Base-by-base conservation (phyloP, 2,113 vertebrate species). In the Leucopsar rothschildi region DNA sequence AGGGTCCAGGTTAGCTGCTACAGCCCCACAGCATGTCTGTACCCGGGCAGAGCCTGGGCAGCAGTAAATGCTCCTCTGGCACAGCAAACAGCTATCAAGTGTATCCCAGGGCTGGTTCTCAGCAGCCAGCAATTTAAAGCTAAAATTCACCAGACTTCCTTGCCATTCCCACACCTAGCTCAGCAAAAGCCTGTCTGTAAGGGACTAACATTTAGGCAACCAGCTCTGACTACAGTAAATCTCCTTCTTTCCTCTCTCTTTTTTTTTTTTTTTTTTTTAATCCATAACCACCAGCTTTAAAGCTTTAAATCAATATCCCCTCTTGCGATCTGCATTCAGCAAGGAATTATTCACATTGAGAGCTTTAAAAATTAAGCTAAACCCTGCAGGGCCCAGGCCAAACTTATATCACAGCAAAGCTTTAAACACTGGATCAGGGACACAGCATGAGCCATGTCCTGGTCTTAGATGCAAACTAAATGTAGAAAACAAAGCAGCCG, bases 231-330 rank as follows among this genome's bases (percentile, higher is more conserved):
- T 93, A 82, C 78, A 95, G 91, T 92, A 97, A 96, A 97, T 96
- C 88, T 95, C 88, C 78, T 84, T 65, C 77, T 66, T 88, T 73
- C 76, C 59, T 44, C 4, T 63, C 45, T 44, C 55, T 57, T 5
- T 64, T 65, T 75, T 25, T 59, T 96, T 81, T 59, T 61, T 96
- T 81, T 59, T 61, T 96, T 92, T 84, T 82, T 65, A 96, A 96
- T 96, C 95, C 96, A 84, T 92, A 97, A 96, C 95, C 90, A 95
- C 84, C 88, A 94, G 95, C 95, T 97, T 96, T 96, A 97, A 97
- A 95, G 94, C 93, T 96, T 96, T 97, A 97, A 97, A 97, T 97
- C 96, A 96, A 96, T 96, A 96, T 96, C 92, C 91, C 96, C 90
- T 96, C 92, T 97, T 82, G 93, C 90, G 93, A 95, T 89, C 90